Evolutionary conservation across 2,797 vertebrate species (phyloP).

Genomic region (Enteromius radiatus): DNA sequence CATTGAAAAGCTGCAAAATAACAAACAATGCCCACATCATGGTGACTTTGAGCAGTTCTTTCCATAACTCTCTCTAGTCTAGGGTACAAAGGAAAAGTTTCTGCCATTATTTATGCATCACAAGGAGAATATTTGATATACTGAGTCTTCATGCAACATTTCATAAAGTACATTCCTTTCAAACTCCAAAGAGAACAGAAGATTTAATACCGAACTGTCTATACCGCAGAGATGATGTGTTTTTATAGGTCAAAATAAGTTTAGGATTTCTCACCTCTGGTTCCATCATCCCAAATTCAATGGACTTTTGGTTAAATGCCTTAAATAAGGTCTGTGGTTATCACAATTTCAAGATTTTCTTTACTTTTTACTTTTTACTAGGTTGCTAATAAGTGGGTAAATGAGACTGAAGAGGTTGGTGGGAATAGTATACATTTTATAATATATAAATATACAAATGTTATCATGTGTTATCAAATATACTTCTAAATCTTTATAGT

Average conservation of each 20-base stretch:
- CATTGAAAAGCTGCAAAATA: constrained; percentile 45
- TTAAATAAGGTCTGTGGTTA: not conserved
- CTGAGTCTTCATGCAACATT: not conserved
- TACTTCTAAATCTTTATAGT: not conserved
- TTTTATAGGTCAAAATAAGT: not conserved
- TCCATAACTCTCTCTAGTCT: not conserved
- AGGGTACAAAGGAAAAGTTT: not conserved
- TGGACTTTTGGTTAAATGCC: not conserved
- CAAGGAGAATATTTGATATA: not conserved
- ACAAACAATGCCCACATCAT: constrained; percentile 13
- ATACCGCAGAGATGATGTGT: not conserved
- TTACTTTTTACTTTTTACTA: not conserved
- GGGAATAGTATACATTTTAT: not conserved
- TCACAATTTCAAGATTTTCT: not conserved
- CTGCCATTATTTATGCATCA: not conserved
- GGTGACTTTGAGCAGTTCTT: not conserved
- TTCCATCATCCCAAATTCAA: not conserved
- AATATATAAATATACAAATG: not conserved
- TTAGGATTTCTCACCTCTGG: not conserved
- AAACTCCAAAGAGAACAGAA: not conserved
- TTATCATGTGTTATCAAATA: not conserved
- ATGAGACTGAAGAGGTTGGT: not conserved
- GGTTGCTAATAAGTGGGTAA: not conserved
- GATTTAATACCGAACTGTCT: not conserved
- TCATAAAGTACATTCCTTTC: not conserved